Base-by-base conservation (phyloP, 2,113 vertebrate species). In the Rhadina sibilatrix region DNA sequence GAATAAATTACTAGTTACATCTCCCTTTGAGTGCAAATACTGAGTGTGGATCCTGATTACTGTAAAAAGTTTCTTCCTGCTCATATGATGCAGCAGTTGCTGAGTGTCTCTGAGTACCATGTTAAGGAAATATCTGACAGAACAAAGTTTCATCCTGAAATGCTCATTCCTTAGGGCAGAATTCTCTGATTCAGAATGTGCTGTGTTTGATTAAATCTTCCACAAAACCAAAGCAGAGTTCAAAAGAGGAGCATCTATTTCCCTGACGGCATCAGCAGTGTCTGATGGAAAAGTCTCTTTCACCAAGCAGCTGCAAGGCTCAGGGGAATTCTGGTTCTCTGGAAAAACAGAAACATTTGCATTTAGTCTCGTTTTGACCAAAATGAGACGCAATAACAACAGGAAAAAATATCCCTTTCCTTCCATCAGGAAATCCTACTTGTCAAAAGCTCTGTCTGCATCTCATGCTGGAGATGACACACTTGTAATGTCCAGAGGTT, bases 181-280 rank as follows among this genome's bases (percentile, higher is more conserved):
- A 90, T 83, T 92, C 68, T 94, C 59, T 81, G 79, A 80, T 83
- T 80, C 63, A 38, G 42, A 90, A 80, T 70, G 47, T 85, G 66
- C 63, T 76, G 31, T 85, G 44, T 93, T 90, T 94, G 85, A 94
- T 83, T 70, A 93, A 95, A 86, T 90, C 71, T 93, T 88, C 54
- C 17, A 20, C 63, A 86, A 87, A 93, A 90, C 61, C 49, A 91
- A 87, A 94, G 49, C 65, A 86, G 76, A 77, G 88, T 92, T 96
- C 86, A 95, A 49, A 94, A 87, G 71, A 90, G 83, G 63, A 88
- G 33, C 50, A 83, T 85, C 53, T 68, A 72, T 93, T 92, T 94
- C 79, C 76, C 94, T 86, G 68, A 74, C 0, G 8, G 75, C 83
- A 90, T 80, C 71, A 86, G 75, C 66, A 77, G 75, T 35, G 46